Conservation (phyloP, 2,113 vertebrate species). For the Platysteira castanea region DNA sequence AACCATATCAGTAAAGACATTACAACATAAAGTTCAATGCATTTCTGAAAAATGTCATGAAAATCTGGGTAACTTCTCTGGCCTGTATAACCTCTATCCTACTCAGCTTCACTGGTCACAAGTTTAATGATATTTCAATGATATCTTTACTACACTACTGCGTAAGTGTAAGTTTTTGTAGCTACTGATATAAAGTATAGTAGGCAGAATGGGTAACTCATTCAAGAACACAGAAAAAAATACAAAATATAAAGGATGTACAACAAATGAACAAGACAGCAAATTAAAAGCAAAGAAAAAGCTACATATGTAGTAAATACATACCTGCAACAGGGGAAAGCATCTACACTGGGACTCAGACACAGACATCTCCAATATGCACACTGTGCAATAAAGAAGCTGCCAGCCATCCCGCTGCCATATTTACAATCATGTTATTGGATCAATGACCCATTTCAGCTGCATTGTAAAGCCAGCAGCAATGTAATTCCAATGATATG, state of each 20-base stretch:
- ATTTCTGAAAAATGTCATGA: neutral
- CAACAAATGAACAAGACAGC: neutral
- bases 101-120: neutral
- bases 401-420: neutral
- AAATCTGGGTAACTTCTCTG: neutral
- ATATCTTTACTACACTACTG: neutral
- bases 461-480: neutral
- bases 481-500: neutral
- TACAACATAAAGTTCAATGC: neutral
- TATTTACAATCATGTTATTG: neutral
- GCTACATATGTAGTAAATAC: neutral
- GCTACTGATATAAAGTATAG: neutral
- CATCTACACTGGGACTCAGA: neutral
- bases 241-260: neutral
- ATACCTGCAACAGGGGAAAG: neutral
- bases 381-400: neutral
- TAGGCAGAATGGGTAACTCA: neutral
- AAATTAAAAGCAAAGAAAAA: neutral
- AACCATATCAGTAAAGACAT: neutral
- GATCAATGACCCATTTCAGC: neutral
- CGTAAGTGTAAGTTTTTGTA: neutral
- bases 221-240: neutral
- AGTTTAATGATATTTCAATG: neutral
- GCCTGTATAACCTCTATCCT: neutral
- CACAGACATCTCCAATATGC: neutral